phyloP scores from a whole-genome alignment of 1,140 invertebrate genomes.

The Meloidogyne hapla region DNA sequence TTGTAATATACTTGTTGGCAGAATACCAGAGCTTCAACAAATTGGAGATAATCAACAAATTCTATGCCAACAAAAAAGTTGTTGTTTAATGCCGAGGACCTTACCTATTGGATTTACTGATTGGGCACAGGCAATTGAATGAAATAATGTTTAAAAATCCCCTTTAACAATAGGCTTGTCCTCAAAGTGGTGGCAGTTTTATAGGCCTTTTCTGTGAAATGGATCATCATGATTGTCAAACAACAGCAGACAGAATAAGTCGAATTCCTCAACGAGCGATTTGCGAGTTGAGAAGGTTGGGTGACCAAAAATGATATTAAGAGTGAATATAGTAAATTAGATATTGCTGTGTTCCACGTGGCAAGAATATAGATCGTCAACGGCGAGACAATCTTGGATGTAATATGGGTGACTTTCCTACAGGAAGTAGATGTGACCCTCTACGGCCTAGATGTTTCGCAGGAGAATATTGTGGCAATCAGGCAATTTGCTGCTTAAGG shows the following conservation, averaged over 20 bases:
- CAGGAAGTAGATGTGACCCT: slow-evolving; percentile 14
- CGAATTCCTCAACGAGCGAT: neutral
- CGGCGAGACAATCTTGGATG: slow-evolving; percentile 10
- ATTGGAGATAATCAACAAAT: slow-evolving; percentile 16
- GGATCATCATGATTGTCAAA: slow-evolving; percentile 1
- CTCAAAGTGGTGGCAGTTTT: slow-evolving; percentile 6
- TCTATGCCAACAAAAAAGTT: slow-evolving; percentile 5
- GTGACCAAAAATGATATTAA: neutral
- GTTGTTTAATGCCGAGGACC: slow-evolving; percentile 18
- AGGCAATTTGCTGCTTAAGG: slow-evolving; percentile 10
- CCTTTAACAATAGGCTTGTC: neutral
- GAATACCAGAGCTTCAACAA: neutral
- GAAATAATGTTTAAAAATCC: neutral
- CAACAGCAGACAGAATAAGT: neutral
- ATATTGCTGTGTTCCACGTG: slow-evolving; percentile 10
- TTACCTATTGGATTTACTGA: slow-evolving; percentile 17
- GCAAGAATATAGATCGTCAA: neutral
- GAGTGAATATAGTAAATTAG: neutral
- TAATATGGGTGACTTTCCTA: slow-evolving; percentile 12
- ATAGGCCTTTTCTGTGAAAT: slow-evolving; percentile 1
- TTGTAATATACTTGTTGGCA: slow-evolving; percentile 19
- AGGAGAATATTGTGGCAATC: slow-evolving; percentile 18
- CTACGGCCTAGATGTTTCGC: slow-evolving; percentile 9
- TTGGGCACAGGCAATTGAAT: slow-evolving; percentile 12
- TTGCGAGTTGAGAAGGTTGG: neutral